Conservation (phyloP, 2,113 vertebrate species). For the Nycticebus coucang region DNA sequence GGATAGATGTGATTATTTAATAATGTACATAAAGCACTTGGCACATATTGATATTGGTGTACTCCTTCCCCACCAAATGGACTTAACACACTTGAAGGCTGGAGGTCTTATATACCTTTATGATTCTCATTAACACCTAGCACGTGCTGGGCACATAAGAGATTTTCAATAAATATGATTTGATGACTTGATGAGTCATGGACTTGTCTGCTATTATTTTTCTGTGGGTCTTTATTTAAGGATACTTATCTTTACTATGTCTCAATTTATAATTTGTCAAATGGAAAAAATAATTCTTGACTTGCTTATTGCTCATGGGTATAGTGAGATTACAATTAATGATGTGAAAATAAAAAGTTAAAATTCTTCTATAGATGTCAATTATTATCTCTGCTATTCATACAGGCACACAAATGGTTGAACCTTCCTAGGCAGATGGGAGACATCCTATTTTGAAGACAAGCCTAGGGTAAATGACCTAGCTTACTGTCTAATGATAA, state of each 20-base stretch:
- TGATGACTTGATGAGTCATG: not conserved
- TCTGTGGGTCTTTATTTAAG: slow-evolving; percentile 19
- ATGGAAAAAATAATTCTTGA: not conserved
- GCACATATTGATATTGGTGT: not conserved
- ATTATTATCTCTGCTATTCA: not conserved
- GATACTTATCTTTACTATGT: not conserved
- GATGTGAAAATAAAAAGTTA: slow-evolving; percentile 27
- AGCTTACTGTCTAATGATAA: not conserved
- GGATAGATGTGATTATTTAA: not conserved
- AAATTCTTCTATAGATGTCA: not conserved
- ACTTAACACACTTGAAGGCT: not conserved
- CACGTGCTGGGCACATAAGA: not conserved
- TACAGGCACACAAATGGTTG: not conserved
- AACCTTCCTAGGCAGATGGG: not conserved
- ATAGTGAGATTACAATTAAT: not conserved
- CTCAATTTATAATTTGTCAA: slow-evolving; percentile 12
- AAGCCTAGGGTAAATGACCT: not conserved
- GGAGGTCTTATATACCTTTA: not conserved
- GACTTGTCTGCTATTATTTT: not conserved
- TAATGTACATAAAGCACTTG: not conserved
- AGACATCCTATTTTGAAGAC: slow-evolving; percentile 13
- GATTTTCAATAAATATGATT: slow-evolving; percentile 11
- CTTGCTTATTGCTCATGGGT: not conserved
- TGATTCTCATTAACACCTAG: not conserved
- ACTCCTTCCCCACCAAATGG: not conserved